Evolutionary conservation across 2,888 invertebrate species (phyloP).

Genomic region (Cerceris ruficornis): DNA sequence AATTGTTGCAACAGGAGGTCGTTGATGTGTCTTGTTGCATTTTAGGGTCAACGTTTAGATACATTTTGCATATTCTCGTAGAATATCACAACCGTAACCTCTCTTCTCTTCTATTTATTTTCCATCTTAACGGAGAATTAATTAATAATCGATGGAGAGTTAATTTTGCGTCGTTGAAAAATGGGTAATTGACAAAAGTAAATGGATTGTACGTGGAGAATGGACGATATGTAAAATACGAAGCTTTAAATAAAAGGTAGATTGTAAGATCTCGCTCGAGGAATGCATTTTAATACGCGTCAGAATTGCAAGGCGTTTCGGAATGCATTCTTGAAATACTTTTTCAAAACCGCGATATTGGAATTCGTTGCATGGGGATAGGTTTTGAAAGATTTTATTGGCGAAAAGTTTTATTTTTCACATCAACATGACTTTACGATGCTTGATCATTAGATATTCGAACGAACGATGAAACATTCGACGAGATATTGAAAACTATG

Average conservation of each 20-base stretch:
- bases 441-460: conserved; percentile 46
- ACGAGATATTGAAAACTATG: conserved; percentile 68
- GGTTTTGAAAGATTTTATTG: conserved; percentile 40
- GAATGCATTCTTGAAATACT: conserved; percentile 22
- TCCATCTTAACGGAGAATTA: not conserved
- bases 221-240: conserved; percentile 1
- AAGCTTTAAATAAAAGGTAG: conserved; percentile 39
- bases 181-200: not conserved
- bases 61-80: too few relatives aligned
- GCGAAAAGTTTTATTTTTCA: conserved; percentile 45
- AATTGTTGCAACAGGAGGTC: too few relatives aligned
- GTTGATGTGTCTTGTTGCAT: too few relatives aligned
- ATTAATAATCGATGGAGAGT: not conserved
- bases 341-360: conserved; percentile 14
- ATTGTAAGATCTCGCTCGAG: conserved; percentile 37
- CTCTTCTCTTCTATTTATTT: too few relatives aligned
- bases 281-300: conserved; percentile 21
- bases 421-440: not conserved
- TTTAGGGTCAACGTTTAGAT: too few relatives aligned
- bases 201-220: not conserved
- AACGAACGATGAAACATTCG: conserved; percentile 42
- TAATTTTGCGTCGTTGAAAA: not conserved
- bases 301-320: not conserved
- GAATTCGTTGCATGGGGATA: not conserved
- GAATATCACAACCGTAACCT: too few relatives aligned